Conservation (phyloP, 37 sponge, comb jelly and placozoan species). For the Dysidea cf. avara region DNA sequence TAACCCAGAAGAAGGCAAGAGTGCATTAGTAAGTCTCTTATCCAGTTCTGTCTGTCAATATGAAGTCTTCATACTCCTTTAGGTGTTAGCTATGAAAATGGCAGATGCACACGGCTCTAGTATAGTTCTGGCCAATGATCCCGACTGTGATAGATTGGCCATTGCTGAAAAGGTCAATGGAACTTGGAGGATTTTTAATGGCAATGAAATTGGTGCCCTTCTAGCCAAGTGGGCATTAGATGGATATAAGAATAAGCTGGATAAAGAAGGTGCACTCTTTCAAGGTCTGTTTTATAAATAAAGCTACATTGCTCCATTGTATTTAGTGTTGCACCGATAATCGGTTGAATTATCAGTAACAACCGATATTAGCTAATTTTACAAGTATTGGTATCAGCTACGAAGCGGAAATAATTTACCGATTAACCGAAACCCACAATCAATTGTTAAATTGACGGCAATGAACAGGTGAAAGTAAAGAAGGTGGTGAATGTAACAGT, state of each 20-base stretch:
- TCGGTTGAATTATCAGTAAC: too few species aligned
- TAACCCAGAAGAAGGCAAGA: conserved; percentile 99
- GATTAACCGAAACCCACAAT: too few species aligned
- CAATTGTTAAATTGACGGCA: too few species aligned
- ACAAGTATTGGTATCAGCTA: too few species aligned
- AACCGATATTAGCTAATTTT: too few species aligned
- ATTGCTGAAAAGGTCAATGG: conserved; percentile 80
- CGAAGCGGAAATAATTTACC: too few species aligned
- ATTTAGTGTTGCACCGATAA: too few species aligned
- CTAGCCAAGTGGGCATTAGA: conserved; percentile 90
- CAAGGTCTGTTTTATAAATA: too few species aligned
- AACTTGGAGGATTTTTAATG: conserved; percentile 89
- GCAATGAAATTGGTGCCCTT: conserved; percentile 93
- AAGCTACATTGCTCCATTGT: too few species aligned
- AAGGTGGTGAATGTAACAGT: too few species aligned
- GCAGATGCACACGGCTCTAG: conserved; percentile 65
- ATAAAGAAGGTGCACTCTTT: too few species aligned
- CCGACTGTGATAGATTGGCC: conserved; percentile 97
- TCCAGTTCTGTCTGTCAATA: not conserved
- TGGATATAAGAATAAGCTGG: conserved; percentile 58
- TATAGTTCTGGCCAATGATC: conserved; percentile 95
- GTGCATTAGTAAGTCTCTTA: conserved; percentile 76
- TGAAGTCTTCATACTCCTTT: not conserved
- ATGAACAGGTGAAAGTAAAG: too few species aligned
- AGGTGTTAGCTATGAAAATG: conserved; percentile 86